Conservation (phyloP, 2,113 vertebrate species). For the Notothenia rossii region DNA sequence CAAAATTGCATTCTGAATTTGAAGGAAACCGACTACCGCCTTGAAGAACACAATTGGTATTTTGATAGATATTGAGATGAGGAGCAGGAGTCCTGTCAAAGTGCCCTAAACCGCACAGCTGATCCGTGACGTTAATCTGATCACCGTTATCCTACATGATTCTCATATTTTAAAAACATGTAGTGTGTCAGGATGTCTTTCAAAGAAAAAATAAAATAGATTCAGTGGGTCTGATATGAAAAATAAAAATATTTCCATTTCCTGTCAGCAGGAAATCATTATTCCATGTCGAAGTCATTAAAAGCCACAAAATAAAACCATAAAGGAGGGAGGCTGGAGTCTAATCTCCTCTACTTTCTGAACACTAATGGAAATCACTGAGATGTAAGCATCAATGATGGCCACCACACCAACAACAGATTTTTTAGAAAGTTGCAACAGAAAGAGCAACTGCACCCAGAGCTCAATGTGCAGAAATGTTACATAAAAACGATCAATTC, state of each 20-base stretch:
- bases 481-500: neutral
- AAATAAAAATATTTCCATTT: neutral
- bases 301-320: slow-evolving; percentile 14
- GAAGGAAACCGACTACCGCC: neutral
- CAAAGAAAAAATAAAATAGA: neutral
- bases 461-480: neutral
- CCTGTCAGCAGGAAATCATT: too few species aligned
- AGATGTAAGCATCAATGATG: neutral
- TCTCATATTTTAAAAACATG: too few species aligned
- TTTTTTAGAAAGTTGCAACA: neutral
- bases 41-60: neutral
- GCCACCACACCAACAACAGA: neutral
- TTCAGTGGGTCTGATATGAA: neutral
- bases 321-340: neutral
- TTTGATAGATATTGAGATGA: neutral
- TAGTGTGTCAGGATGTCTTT: too few species aligned
- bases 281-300: neutral
- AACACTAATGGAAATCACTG: slow-evolving; percentile 2
- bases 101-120: slow-evolving; percentile 13
- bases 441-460: neutral
- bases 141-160: neutral
- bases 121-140: neutral
- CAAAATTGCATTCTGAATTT: neutral
- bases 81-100: neutral
- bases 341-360: neutral